phyloP scores from a whole-genome alignment of 2,888 invertebrate species.

The Papilio demoleus region DNA sequence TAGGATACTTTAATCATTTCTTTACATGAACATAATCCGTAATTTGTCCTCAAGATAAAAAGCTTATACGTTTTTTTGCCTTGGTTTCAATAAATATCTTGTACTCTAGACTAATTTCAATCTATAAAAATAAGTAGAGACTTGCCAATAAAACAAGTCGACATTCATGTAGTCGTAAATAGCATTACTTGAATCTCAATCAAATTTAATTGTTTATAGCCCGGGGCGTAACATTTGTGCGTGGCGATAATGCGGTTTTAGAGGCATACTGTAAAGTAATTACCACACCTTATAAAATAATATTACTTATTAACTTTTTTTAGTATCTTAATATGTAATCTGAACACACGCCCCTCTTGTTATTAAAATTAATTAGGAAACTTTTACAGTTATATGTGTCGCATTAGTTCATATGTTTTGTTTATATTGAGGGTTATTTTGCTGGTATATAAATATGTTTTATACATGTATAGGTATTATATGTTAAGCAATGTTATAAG shows the following conservation, averaged over 20 bases:
- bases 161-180: constrained; percentile 50
- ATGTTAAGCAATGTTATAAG: too few species aligned
- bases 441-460: too few species aligned
- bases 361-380: not conserved
- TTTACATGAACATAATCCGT: too few species aligned
- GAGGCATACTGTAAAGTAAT: constrained; percentile 24
- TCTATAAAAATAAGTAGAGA: constrained; percentile 16
- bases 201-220: constrained; percentile 50
- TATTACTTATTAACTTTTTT: constrained; percentile 1
- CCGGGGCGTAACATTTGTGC: constrained; percentile 46
- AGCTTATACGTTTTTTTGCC: too few species aligned
- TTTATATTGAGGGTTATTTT: too few species aligned
- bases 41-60: too few species aligned
- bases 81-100: not conserved
- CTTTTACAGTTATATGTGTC: not conserved
- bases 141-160: constrained; percentile 46
- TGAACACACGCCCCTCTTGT: not conserved
- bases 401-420: too few species aligned
- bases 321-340: constrained; percentile 5
- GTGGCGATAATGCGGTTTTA: constrained; percentile 33
- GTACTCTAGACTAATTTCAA: constrained; percentile 19
- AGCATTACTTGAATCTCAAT: constrained; percentile 46
- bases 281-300: constrained; percentile 40
- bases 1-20: too few species aligned
- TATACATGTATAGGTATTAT: too few species aligned